Conservation (phyloP, 2,888 invertebrate genomes). For the Pimpla rufipes region DNA sequence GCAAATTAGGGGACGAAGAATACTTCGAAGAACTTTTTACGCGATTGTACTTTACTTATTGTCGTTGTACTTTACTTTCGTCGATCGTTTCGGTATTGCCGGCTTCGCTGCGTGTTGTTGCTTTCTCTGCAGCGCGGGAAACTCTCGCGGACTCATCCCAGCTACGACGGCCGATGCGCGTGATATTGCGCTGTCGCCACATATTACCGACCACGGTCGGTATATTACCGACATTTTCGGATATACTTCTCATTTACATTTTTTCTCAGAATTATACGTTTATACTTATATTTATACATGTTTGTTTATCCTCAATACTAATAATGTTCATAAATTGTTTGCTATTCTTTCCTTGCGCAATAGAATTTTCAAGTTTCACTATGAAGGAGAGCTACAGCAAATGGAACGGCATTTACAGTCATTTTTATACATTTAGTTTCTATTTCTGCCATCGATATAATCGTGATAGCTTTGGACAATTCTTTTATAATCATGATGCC, state of each 20-base stretch:
- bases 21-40: constrained; percentile 1
- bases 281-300: constrained; percentile 1
- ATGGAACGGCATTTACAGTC: background rate
- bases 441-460: background rate
- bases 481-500: constrained; percentile 1
- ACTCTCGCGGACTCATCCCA: background rate
- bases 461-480: constrained; percentile 1
- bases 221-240: constrained; percentile 1
- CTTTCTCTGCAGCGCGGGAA: background rate
- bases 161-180: background rate
- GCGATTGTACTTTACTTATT: too few species aligned
- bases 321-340: background rate
- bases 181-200: background rate
- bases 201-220: background rate
- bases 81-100: background rate
- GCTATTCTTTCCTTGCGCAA: background rate
- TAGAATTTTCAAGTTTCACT: constrained; percentile 1
- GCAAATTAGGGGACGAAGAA: background rate
- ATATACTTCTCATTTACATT: constrained; percentile 1
- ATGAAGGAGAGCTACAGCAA: constrained; percentile 1
- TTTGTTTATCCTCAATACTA: constrained; percentile 1
- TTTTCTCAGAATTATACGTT: background rate
- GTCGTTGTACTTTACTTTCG: background rate
- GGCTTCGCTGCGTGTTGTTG: constrained; percentile 1
- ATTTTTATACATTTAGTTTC: constrained; percentile 1